Conservation (phyloP, 2,888 invertebrate species). For the Platerodrilus igneus region DNA sequence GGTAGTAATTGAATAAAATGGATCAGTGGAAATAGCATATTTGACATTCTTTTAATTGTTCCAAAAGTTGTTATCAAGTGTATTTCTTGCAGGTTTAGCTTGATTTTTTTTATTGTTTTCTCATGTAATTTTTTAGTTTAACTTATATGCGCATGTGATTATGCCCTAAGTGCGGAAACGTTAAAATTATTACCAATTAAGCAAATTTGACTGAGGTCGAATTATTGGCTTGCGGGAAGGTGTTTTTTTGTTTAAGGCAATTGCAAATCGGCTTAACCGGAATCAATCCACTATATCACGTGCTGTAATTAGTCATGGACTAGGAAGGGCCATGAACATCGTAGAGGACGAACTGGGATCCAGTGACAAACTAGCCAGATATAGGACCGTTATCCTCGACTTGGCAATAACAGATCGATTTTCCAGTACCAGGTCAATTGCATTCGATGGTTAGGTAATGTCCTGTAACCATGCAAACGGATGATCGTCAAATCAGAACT, state of each 20-base stretch:
- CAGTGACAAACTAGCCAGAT: slow-evolving; percentile 1
- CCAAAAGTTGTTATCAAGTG: no score
- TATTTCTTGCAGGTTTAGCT: no score
- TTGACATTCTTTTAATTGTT: no score
- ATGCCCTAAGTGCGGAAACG: not conserved
- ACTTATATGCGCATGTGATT: no score
- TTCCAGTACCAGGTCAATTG: no score
- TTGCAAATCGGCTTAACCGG: slow-evolving; percentile 1
- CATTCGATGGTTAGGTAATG: not conserved
- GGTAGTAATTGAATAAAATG: no score
- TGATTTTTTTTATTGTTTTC: no score
- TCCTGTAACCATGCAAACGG: not conserved
- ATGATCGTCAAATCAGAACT: not conserved
- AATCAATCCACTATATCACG: not conserved
- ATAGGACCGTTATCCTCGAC: slow-evolving; percentile 2
- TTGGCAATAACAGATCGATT: not conserved
- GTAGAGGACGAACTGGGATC: not conserved
- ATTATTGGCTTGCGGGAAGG: slow-evolving; percentile 7
- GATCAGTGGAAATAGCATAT: no score
- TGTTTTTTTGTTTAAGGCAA: slow-evolving; percentile 5
- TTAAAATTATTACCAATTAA: slow-evolving; percentile 1
- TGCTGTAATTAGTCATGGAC: slow-evolving; percentile 1
- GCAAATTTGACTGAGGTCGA: slow-evolving; percentile 8
- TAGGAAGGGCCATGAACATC: not conserved
- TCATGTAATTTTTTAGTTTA: no score